Percentiles rank a stretch among this genome's conserved stretches.
Conservation (phyloP, 2,797 vertebrate species). For the Crenuchus spilurus region DNA sequence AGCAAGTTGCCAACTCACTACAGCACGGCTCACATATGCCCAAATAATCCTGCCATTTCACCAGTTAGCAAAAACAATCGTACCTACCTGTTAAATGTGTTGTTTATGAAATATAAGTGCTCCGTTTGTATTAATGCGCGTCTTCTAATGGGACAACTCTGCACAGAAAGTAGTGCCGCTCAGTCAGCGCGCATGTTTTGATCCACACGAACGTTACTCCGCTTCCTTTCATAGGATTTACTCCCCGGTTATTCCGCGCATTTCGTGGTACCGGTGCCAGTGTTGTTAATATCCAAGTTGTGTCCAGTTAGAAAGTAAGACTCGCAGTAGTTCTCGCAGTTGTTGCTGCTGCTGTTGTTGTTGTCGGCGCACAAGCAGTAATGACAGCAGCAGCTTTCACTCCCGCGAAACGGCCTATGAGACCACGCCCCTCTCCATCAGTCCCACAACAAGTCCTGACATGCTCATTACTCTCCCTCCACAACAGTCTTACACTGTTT, state of each 20-base stretch:
- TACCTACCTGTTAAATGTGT: constrained; percentile 26
- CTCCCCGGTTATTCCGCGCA: constrained; percentile 26
- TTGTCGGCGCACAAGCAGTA: neutral
- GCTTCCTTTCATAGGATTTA: constrained; percentile 7
- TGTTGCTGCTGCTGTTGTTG: neutral
- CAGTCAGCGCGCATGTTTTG: neutral
- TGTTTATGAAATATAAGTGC: neutral
- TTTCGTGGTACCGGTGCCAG: neutral
- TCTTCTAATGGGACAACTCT: constrained; percentile 14
- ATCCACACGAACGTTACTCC: constrained; percentile 49
- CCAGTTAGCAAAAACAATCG: neutral
- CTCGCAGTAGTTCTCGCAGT: too few relatives aligned
- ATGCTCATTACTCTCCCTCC: constrained; percentile 58
- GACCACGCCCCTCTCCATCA: constrained; percentile 49
- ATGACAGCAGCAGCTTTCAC: constrained; percentile 47
- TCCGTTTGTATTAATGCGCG: neutral
- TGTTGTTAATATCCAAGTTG: neutral
- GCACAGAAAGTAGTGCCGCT: neutral
- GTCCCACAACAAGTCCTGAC: constrained; percentile 73
- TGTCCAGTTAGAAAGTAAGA: neutral
- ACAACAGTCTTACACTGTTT: neutral
- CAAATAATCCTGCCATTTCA: too few relatives aligned
- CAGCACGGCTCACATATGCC: neutral
- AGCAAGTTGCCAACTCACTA: neutral
- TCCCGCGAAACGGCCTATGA: constrained; percentile 45